phyloP scores from a whole-genome alignment of 2,113 vertebrate genomes.

The Mandrillus leucophaeus region DNA sequence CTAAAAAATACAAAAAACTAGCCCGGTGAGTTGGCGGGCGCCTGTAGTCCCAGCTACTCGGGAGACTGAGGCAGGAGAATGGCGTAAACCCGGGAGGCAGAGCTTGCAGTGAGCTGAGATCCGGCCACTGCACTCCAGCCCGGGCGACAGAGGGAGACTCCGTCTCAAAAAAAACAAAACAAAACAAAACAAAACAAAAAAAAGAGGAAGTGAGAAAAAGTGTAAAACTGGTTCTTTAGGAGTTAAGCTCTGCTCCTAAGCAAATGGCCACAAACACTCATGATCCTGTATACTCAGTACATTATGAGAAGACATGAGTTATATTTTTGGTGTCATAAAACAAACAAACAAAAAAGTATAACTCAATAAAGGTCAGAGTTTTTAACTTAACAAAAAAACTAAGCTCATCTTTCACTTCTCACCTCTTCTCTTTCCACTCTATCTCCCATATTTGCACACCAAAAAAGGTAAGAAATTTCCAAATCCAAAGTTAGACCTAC shows the following conservation, averaged over 20 bases:
- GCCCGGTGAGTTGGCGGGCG: no score
- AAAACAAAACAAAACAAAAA: no score
- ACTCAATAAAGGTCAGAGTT: background rate
- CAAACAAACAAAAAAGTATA: background rate
- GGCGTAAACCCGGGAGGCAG: no score
- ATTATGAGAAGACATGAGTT: rapidly evolving
- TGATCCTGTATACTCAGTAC: background rate
- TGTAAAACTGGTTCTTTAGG: background rate
- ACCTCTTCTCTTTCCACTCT: background rate
- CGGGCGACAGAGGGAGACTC: no score
- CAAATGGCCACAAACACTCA: background rate
- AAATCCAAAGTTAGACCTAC: background rate
- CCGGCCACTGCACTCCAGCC: no score
- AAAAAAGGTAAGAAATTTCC: background rate
- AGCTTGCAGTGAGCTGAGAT: no score
- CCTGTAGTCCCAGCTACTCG: no score
- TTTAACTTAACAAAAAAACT: background rate
- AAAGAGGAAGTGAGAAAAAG: background rate
- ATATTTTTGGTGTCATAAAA: background rate
- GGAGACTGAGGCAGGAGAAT: no score
- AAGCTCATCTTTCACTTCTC: background rate
- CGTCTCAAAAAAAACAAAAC: no score
- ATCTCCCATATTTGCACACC: background rate
- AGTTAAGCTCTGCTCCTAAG: background rate
- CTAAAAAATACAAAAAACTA: no score